Percentiles rank a stretch among this genome's conserved stretches.
phyloP scores from a whole-genome alignment of 2,888 invertebrate species.

The Adelphocoris suturalis region DNA sequence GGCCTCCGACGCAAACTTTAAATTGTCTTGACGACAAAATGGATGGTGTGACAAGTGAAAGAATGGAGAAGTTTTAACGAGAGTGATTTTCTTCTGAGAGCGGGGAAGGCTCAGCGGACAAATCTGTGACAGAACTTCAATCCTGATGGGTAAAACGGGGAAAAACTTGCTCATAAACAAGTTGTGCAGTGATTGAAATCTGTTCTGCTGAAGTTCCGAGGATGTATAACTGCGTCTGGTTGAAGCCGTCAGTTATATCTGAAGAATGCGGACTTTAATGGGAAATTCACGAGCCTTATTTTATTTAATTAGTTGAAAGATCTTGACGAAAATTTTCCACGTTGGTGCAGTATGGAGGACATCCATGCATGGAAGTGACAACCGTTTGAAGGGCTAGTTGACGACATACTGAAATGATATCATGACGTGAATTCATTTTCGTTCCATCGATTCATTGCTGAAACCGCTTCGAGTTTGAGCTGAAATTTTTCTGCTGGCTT shows the following conservation, averaged over 20 bases:
- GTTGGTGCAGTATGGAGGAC: too few relatives aligned
- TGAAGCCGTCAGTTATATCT: not conserved
- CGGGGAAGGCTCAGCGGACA: not conserved
- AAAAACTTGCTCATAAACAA: constrained; percentile 30
- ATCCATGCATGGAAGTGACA: too few relatives aligned
- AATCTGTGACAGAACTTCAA: constrained; percentile 45
- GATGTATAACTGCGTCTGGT: not conserved
- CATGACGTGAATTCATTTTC: too few relatives aligned
- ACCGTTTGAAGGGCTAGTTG: too few relatives aligned
- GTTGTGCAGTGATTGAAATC: constrained; percentile 32
- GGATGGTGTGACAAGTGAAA: constrained; percentile 54
- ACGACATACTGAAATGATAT: too few relatives aligned
- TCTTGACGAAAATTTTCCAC: too few relatives aligned
- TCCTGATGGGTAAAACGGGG: not conserved
- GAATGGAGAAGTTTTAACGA: constrained; percentile 53
- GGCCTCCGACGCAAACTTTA: constrained; percentile 35
- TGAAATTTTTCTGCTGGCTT: too few relatives aligned
- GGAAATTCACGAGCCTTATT: too few relatives aligned
- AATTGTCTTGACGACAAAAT: constrained; percentile 52
- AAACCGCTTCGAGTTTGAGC: too few relatives aligned
- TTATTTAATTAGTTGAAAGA: too few relatives aligned
- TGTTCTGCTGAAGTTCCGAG: not conserved
- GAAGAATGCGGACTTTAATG: too few relatives aligned
- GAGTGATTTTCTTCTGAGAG: constrained; percentile 38
- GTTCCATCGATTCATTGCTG: too few relatives aligned